These are phyloP conservation scores for Chaetops frenatus DNA, from an alignment of 2,113 vertebrate genomes.

Conservation along the genomic window DNA sequence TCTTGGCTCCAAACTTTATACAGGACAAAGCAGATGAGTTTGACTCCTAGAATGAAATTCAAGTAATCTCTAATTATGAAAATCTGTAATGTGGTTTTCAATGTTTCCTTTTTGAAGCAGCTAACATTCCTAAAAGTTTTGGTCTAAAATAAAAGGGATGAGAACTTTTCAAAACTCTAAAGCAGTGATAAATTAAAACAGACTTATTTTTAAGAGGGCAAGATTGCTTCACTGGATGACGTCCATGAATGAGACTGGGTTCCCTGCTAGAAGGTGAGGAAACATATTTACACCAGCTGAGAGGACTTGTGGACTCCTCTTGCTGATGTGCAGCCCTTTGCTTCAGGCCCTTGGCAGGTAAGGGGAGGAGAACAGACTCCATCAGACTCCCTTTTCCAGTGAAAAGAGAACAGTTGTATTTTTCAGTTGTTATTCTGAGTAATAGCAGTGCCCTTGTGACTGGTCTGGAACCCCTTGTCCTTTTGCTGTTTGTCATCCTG, in stretches of 20 bases:
- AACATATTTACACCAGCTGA: neutral
- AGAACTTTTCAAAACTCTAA: neutral
- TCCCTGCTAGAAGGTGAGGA: neutral
- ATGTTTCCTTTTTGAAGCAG: neutral
- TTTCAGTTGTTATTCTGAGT: neutral
- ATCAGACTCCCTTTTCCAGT: neutral
- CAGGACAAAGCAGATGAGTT: neutral
- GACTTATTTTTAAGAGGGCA: neutral
- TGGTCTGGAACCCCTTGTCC: neutral
- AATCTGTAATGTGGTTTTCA: neutral
- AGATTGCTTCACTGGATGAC: neutral
- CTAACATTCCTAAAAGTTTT: neutral
- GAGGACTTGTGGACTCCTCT: neutral
- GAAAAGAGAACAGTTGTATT: neutral
- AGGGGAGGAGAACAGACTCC: neutral
- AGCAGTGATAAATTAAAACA: neutral
- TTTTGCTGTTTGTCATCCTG: neutral
- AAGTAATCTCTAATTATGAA: neutral
- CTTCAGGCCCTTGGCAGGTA: neutral
- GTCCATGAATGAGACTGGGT: neutral
- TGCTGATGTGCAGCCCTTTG: neutral
- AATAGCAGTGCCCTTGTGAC: neutral
- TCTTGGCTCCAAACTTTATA: neutral
- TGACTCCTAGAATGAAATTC: neutral
- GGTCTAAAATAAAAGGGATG: neutral